phyloP scores from a whole-genome alignment of 2,888 invertebrate genomes.

The Amphipyra berbera region DNA sequence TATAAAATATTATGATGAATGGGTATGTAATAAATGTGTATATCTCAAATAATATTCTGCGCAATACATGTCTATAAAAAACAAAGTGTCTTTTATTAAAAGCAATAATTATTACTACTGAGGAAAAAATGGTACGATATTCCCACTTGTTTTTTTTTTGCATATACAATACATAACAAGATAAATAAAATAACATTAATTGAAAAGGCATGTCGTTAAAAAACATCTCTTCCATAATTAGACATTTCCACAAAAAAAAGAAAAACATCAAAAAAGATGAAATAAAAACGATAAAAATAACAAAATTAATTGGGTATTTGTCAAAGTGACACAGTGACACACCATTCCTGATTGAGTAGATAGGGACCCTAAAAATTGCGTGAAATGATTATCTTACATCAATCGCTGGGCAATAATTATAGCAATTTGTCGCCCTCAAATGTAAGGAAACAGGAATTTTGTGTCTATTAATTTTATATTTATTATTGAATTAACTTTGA shows the following conservation, averaged over 20 bases:
- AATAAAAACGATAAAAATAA: conserved; percentile 63
- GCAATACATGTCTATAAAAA: too few relatives aligned
- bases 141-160: too few relatives aligned
- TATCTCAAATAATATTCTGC: too few relatives aligned
- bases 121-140: too few relatives aligned
- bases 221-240: conserved; percentile 12
- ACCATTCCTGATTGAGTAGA: conserved; percentile 72
- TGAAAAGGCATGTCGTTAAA: background rate
- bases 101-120: too few relatives aligned
- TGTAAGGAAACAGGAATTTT: conserved; percentile 54
- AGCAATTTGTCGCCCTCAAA: conserved; percentile 78
- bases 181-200: background rate
- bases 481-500: conserved; percentile 39
- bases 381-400: conserved; percentile 73
- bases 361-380: conserved; percentile 73
- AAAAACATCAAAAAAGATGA: conserved; percentile 45
- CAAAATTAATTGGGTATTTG: conserved; percentile 78
- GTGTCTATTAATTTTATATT: conserved; percentile 52
- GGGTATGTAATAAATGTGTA: too few relatives aligned
- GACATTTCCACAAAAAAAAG: conserved; percentile 11
- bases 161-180: too few relatives aligned
- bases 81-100: too few relatives aligned
- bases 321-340: conserved; percentile 75
- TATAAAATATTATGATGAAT: too few relatives aligned
- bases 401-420: conserved; percentile 77